Evolutionary conservation across 2,888 invertebrate species (phyloP).

Genomic region (Gymnoscelis rufifasciata): DNA sequence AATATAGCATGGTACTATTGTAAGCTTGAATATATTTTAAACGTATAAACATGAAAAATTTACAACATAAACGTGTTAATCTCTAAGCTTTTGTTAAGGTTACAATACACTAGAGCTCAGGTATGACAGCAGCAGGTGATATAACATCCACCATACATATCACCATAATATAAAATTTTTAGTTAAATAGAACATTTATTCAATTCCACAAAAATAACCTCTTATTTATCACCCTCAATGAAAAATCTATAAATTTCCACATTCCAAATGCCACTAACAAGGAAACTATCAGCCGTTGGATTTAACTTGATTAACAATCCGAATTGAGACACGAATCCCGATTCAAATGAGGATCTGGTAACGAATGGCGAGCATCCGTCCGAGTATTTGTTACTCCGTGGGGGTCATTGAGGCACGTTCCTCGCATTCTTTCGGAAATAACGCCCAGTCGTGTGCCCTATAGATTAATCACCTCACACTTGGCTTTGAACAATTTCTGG

Average conservation of each 20-base stretch:
- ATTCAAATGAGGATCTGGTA: slow-evolving; percentile 67
- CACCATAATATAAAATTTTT: too few species aligned
- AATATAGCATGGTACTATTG: too few species aligned
- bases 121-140: too few species aligned
- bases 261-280: not conserved
- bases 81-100: too few species aligned
- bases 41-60: too few species aligned
- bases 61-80: too few species aligned
- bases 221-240: too few species aligned
- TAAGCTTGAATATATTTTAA: too few species aligned
- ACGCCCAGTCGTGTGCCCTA: slow-evolving; percentile 63
- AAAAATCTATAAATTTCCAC: not conserved
- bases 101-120: too few species aligned
- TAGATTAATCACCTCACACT: slow-evolving; percentile 73
- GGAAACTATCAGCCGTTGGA: slow-evolving; percentile 3
- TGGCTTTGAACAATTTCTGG: slow-evolving; percentile 32
- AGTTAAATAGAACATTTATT: too few species aligned
- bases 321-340: slow-evolving; percentile 62
- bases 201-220: too few species aligned
- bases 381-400: slow-evolving; percentile 62
- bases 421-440: slow-evolving; percentile 71
- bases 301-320: slow-evolving; percentile 18
- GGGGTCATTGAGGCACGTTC: slow-evolving; percentile 75
- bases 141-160: too few species aligned
- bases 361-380: slow-evolving; percentile 64